A percentile compares a stretch with the other conserved stretches of the same genome.
These are phyloP conservation scores for Arctocebus calabarensis DNA, from an alignment of 2,797 vertebrate genomes.

Conservation along the genomic window DNA sequence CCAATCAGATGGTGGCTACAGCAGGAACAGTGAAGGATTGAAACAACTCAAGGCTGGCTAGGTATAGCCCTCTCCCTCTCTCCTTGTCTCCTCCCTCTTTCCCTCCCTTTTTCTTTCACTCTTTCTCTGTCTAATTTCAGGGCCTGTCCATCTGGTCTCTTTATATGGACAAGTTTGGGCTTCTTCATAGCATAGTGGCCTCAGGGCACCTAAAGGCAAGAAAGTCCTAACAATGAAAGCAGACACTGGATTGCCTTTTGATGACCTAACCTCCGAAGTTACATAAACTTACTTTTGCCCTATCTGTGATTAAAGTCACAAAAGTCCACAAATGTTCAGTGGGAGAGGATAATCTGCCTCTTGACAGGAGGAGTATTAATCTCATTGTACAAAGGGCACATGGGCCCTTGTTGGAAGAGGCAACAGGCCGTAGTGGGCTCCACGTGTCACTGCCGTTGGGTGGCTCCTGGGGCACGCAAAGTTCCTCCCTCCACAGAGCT, in stretches of 20 bases:
- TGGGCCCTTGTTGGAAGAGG: neutral
- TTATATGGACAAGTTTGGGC: neutral
- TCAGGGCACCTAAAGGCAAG: neutral
- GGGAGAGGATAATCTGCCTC: neutral
- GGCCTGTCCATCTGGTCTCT: neutral
- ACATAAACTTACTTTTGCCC: neutral
- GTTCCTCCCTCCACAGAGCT: neutral
- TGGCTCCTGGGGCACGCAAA: neutral
- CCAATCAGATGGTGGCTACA: neutral
- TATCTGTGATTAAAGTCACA: neutral
- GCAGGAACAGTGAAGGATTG: neutral
- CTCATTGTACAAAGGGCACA: neutral
- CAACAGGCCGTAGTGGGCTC: neutral
- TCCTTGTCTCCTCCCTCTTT: neutral
- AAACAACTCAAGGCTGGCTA: neutral
- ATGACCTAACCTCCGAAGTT: neutral
- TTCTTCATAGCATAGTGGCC: neutral
- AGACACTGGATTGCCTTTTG: neutral
- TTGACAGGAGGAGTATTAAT: neutral
- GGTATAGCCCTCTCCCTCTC: neutral
- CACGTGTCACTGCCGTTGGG: neutral
- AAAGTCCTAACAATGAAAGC: neutral
- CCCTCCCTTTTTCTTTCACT: neutral
- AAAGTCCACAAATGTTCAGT: neutral
- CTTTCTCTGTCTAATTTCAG: neutral